Conservation (phyloP, 2,113 vertebrate genomes). For the Callocephalon fimbriatum region DNA sequence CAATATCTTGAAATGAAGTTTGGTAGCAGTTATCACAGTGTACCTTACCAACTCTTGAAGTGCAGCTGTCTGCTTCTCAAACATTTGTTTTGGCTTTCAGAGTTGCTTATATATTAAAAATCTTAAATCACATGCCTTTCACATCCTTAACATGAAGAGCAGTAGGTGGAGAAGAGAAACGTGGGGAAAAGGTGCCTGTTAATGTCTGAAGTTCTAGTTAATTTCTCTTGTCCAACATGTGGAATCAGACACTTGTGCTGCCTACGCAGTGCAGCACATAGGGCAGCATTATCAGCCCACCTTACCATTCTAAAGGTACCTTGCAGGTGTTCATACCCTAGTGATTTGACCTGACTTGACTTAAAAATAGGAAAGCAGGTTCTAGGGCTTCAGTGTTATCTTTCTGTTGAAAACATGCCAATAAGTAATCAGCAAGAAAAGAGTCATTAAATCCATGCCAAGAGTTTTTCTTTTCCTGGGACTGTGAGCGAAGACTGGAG, state of each 20-base stretch:
- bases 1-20: not conserved
- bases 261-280: fast-evolving
- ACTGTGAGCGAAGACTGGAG: not conserved
- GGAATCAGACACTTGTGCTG: fast-evolving
- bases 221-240: fast-evolving
- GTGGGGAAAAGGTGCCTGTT: not conserved
- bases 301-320: not conserved
- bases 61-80: not conserved
- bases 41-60: not conserved
- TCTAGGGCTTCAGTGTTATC: not conserved
- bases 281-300: fast-evolving
- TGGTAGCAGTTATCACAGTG: not conserved
- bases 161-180: not conserved
- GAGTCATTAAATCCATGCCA: not conserved
- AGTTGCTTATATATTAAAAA: not conserved
- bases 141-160: not conserved
- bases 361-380: not conserved
- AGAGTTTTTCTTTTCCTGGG: not conserved
- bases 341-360: not conserved
- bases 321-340: fast-evolving
- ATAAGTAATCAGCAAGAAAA: not conserved
- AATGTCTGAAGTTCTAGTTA: no score
- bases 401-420: not conserved
- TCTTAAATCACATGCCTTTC: not conserved
- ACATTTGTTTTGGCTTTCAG: not conserved